Percentiles rank a stretch among this genome's conserved stretches.
Evolutionary conservation across 2,113 vertebrate species (phyloP).

Genomic region (Entomyzon cyanotis): DNA sequence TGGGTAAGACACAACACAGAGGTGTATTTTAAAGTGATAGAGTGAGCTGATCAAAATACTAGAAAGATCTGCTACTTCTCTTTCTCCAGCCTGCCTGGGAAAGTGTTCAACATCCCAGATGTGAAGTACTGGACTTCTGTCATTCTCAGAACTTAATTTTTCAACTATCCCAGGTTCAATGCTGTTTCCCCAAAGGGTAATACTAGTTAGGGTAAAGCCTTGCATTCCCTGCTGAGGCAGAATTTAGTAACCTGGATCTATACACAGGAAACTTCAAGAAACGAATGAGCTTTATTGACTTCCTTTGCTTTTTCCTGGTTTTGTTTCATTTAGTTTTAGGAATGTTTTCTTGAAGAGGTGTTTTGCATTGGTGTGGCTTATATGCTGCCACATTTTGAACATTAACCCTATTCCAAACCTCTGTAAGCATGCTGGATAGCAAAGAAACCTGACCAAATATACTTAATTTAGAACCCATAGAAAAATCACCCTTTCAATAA

Average conservation of each 20-base stretch:
- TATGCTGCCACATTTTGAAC: neutral
- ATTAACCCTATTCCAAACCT: neutral
- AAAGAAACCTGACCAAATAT: neutral
- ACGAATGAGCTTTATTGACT: neutral
- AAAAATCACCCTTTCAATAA: neutral
- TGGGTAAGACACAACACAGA: neutral
- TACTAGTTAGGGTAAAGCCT: neutral
- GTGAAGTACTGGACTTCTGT: neutral
- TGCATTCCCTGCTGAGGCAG: neutral
- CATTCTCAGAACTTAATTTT: neutral
- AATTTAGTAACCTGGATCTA: neutral
- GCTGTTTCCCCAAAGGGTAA: neutral
- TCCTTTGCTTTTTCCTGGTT: neutral
- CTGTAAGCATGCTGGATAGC: neutral
- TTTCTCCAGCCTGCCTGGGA: neutral
- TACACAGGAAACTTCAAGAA: neutral
- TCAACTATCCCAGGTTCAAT: neutral
- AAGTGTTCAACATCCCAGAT: neutral
- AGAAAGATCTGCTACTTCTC: neutral
- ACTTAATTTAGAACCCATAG: neutral
- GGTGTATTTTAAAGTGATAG: neutral
- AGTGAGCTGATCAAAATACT: neutral
- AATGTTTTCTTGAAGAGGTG: neutral
- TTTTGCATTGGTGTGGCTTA: constrained; percentile 1
- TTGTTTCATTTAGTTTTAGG: neutral